Base-by-base conservation (phyloP, 2,113 vertebrate genomes). In the Mugil cephalus region DNA sequence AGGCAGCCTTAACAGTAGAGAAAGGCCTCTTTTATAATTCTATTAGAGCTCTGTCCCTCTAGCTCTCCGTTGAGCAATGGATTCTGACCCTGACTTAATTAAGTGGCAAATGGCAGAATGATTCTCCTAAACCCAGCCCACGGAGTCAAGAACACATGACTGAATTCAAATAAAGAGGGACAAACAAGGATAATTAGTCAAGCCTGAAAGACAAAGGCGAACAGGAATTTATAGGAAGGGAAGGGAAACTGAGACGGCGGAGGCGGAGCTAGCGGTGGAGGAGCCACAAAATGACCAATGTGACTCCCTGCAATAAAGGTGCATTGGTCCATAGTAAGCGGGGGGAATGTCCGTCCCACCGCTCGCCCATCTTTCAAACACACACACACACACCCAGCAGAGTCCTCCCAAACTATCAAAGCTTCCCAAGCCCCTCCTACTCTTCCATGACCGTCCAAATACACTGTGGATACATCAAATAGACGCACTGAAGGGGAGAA, bases 101-200 rank as follows among this genome's bases (percentile, higher is more conserved):
- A 94, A 93, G 92, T 91, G 88, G 89, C 88, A 91, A 93, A 93
- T 89, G 87, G 93, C 91, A 85, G 92, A 94, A 93, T 92, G 91
- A 94, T 93, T 94, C 88, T 91, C 91, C 91, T 86, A 79, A 86
- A 89, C 88, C 92, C 88, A 65, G 84, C 91, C 92, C 88, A 90
- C 88, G 58, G 89, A 93, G 90, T 93, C 91, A 93, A 90, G 87
- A 93, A 93, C 93, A 93, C 93, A 94, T 93, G 93, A 94, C 89
- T 91, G 92, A 69, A 85, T 92, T 86, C 89, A 93, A 91, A 94
- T 91, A 89, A 93, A 92, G 90, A 93, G 89, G 87, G 90, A 95
- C 93, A 94, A 94, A 94, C 92, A 93, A 88, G 92, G 91, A 89
- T 92, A 94, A 95, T 95, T 95, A 95, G 91, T 94, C 92, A 94